These are phyloP conservation scores for Actinemys pallida DNA, from an alignment of 2,113 vertebrate genomes.

Conservation along the genomic window DNA sequence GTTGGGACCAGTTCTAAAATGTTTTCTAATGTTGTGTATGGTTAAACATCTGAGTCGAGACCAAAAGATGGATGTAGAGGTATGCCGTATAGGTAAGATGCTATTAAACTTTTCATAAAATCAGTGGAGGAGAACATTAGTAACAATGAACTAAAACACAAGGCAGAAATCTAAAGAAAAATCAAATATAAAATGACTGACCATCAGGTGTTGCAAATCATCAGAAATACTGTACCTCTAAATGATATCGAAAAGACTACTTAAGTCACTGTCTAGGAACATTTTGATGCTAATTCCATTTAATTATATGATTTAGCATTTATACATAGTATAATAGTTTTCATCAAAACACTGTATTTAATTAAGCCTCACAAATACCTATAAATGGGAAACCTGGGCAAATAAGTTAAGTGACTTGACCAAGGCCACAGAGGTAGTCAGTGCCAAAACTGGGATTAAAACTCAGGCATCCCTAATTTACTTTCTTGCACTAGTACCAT, in stretches of 20 bases:
- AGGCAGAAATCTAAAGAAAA: not conserved
- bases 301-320: not conserved
- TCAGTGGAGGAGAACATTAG: not conserved
- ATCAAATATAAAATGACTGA: not conserved
- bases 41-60: not conserved
- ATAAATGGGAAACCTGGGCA: not conserved
- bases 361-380: not conserved
- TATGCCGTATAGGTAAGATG: not conserved
- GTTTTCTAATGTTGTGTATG: not conserved
- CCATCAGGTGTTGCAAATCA: not conserved
- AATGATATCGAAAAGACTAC: not conserved
- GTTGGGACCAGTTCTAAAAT: not conserved
- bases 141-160: not conserved
- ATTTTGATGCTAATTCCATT: not conserved
- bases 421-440: not conserved
- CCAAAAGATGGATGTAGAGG: not conserved
- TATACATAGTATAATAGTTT: not conserved
- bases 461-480: not conserved
- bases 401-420: not conserved
- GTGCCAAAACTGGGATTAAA: not conserved
- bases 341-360: not conserved
- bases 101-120: not conserved
- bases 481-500: not conserved
- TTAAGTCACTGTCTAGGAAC: not conserved
- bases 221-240: not conserved